These are phyloP conservation scores for Erythrocercus mccallii DNA, from an alignment of 2,113 vertebrate genomes.

Conservation along the genomic window DNA sequence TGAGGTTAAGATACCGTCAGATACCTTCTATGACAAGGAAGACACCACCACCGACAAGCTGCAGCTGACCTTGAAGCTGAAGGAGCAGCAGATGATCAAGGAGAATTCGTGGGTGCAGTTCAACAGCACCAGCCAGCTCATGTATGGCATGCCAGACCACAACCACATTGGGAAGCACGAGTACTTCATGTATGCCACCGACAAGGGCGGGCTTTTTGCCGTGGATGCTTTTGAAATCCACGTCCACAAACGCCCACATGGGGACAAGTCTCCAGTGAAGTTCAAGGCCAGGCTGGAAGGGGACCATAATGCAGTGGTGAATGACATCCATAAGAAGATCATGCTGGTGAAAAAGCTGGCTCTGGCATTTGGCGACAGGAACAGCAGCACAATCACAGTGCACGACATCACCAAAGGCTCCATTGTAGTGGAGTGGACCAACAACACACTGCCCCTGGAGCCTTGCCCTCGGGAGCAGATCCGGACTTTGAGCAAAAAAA, in stretches of 20 bases:
- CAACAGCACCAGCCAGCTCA: slow-evolving; percentile 92
- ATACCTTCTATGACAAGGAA: slow-evolving; percentile 91
- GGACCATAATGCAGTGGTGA: slow-evolving; percentile 78
- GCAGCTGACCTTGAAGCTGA: slow-evolving; percentile 85
- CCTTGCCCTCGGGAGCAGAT: slow-evolving; percentile 91
- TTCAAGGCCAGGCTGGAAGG: slow-evolving; percentile 88
- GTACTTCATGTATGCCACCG: slow-evolving; percentile 91
- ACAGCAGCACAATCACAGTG: slow-evolving; percentile 89
- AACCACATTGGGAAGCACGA: slow-evolving; percentile 86
- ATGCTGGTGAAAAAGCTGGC: slow-evolving; percentile 90
- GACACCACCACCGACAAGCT: slow-evolving; percentile 94
- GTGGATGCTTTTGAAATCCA: slow-evolving; percentile 92
- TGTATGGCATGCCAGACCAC: slow-evolving; percentile 89
- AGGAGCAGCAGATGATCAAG: slow-evolving; percentile 82
- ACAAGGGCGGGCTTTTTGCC: slow-evolving; percentile 87
- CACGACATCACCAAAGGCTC: slow-evolving; percentile 87
- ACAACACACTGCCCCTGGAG: slow-evolving; percentile 86
- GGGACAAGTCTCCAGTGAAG: slow-evolving; percentile 83
- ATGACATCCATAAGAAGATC: slow-evolving; percentile 89
- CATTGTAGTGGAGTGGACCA: slow-evolving; percentile 92
- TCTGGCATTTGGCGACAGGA: slow-evolving; percentile 87
- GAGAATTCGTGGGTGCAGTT: slow-evolving; percentile 94
- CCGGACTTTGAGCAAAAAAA: slow-evolving; percentile 78
- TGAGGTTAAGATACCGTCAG: slow-evolving; percentile 90
- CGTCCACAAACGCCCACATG: slow-evolving; percentile 82